These are phyloP conservation scores for Rhynchotus rufescens DNA, from an alignment of 2,797 vertebrate species.

Conservation along the genomic window DNA sequence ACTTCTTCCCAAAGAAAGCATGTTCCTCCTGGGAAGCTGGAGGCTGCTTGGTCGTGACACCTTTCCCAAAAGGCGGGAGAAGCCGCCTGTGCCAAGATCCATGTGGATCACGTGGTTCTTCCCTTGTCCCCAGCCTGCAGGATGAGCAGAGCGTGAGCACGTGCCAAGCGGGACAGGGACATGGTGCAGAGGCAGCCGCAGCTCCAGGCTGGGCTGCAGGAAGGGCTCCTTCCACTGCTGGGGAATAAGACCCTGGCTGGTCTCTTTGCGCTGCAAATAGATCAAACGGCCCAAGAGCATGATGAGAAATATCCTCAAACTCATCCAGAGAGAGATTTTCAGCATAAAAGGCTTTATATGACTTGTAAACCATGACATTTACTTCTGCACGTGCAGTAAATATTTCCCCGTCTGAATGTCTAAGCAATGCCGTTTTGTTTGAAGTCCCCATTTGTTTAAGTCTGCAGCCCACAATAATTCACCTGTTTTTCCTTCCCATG, in stretches of 20 bases:
- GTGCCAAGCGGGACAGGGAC: too few species aligned
- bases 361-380: conserved; percentile 34
- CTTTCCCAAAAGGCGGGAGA: background rate
- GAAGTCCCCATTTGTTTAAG: conserved; percentile 58
- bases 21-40: background rate
- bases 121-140: background rate
- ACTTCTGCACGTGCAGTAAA: conserved; percentile 21
- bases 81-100: background rate
- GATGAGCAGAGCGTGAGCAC: too few species aligned
- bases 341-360: conserved; percentile 38
- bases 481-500: conserved; percentile 19
- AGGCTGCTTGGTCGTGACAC: background rate
- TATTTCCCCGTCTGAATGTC: conserved; percentile 39
- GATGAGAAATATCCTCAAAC: conserved; percentile 12
- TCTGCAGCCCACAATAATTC: conserved; percentile 45
- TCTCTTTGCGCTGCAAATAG: conserved; percentile 6
- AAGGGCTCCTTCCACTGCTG: background rate
- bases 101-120: background rate
- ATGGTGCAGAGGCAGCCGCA: too few species aligned
- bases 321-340: conserved; percentile 41
- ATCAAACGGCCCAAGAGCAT: background rate
- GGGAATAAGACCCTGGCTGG: background rate
- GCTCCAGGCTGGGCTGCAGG: background rate
- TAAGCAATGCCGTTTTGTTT: conserved; percentile 50
- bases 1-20: conserved; percentile 22